Base-by-base conservation (phyloP, 1,140 invertebrate genomes). In the Parapsyche elsis region DNA sequence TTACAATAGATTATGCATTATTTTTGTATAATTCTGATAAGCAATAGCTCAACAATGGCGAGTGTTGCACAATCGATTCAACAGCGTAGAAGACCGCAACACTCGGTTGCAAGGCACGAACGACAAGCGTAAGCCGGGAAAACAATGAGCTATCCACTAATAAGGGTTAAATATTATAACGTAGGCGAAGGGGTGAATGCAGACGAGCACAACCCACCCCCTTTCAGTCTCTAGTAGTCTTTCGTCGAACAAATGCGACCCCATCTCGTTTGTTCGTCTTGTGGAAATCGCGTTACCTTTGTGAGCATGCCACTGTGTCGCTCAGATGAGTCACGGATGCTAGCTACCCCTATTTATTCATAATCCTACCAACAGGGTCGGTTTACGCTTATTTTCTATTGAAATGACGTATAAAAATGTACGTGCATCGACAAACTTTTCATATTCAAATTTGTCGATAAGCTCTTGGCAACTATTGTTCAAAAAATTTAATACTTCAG, bases 131-230 rank as follows among this genome's bases (percentile, higher is more conserved):
- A 87, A 88, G 88, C 86, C 84, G 87, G 84, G 86, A 85, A 88
- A 87, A 89, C 87, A 88, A 88, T 88, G 85, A 85, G 79, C 86
- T 85, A 82, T 83, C 84, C 84, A 85, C 84, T 88, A 89, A 88
- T 88, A 86, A 86, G 86, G 87, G 82, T 86, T 85, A 85, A 84
- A 85, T 87, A 86, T 86, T 88, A 86, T 85, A 85, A 83, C 86
- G 86, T 86, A 81, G 57, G 38, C 78, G 78, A 61, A 12, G 49
- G 49, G 49, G 49, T 53, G 49, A 38, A 38, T 38, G 30, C 30
- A 38, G 30, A 38, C 30, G 30, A 7, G 30, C 12, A 49, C 14
- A 57, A 26, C 64, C 71, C 49, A 19, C 61, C 67, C 71, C 57
- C 71, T 24, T 64, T 57, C 5, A 53, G 61, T 74, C 71, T 74